phyloP scores from a whole-genome alignment of 2,113 vertebrate species.

The Gymnogyps californianus region DNA sequence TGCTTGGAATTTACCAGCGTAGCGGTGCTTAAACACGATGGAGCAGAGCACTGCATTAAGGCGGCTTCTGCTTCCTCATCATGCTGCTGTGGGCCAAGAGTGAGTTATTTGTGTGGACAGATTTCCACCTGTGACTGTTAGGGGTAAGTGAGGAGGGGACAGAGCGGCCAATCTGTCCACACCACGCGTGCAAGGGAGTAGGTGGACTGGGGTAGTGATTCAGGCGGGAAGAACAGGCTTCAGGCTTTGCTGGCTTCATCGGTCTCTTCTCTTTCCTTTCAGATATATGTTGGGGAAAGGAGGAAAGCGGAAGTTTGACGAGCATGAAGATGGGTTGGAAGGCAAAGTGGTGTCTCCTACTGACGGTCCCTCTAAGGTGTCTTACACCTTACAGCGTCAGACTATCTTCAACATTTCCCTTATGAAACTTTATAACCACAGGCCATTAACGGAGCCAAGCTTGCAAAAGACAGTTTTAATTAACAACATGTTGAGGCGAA shows the following conservation, averaged over 20 bases:
- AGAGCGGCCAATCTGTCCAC: fast-evolving
- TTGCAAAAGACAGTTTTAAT: slow-evolving; percentile 96
- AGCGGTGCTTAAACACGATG: not conserved
- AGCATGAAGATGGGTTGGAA: slow-evolving; percentile 99
- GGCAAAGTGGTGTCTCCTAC: slow-evolving; percentile 88
- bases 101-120: fast-evolving
- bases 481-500: slow-evolving; percentile 97
- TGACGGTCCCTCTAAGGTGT: slow-evolving; percentile 93
- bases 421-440: slow-evolving; percentile 97
- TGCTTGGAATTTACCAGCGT: not conserved
- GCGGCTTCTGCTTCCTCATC: not conserved
- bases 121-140: not conserved
- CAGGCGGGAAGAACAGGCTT: not conserved
- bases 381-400: slow-evolving; percentile 98
- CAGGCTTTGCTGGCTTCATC: not conserved
- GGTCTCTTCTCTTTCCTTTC: slow-evolving; percentile 39
- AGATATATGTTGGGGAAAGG: slow-evolving; percentile 99
- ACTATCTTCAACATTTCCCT: slow-evolving; percentile 99
- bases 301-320: slow-evolving; percentile 98
- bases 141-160: not conserved
- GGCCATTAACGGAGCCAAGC: slow-evolving; percentile 90
- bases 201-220: not conserved
- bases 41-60: not conserved
- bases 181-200: fast-evolving
- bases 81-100: fast-evolving